Conservation (phyloP, 2,888 invertebrate genomes). For the Mamestra brassicae region DNA sequence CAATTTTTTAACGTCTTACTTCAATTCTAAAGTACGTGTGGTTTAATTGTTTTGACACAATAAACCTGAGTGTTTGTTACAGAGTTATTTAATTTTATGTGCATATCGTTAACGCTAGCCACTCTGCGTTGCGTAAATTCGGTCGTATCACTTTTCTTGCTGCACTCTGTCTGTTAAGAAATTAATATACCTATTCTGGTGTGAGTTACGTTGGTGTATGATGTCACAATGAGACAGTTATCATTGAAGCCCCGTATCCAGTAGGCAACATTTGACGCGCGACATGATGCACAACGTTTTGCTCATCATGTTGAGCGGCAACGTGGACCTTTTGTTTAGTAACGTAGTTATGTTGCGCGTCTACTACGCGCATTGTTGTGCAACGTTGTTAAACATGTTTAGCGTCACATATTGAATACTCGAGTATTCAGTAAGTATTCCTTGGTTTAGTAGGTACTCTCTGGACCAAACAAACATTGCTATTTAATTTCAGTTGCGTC, state of each 20-base stretch:
- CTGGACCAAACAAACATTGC: not conserved
- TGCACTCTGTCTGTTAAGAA: slow-evolving; percentile 15
- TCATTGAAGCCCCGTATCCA: not conserved
- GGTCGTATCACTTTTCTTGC: slow-evolving; percentile 29
- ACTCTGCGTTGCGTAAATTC: slow-evolving; percentile 40
- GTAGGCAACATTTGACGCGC: too few relatives aligned
- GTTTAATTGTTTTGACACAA: slow-evolving; percentile 55
- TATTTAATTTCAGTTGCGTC: slow-evolving; percentile 14
- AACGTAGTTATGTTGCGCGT: too few relatives aligned
- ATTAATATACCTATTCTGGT: slow-evolving; percentile 36
- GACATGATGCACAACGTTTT: too few relatives aligned
- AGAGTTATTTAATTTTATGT: slow-evolving; percentile 8
- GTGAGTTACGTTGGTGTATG: slow-evolving; percentile 31
- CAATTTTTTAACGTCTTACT: slow-evolving; percentile 26
- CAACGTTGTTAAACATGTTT: too few relatives aligned
- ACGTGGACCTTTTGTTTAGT: too few relatives aligned
- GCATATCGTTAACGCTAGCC: slow-evolving; percentile 14
- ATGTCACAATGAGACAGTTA: slow-evolving; percentile 15
- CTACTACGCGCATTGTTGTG: too few relatives aligned
- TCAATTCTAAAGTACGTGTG: slow-evolving; percentile 37
- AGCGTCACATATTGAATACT: too few relatives aligned
- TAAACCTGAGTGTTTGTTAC: slow-evolving; percentile 21
- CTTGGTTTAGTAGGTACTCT: not conserved
- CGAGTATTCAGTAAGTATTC: not conserved
- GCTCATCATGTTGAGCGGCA: too few relatives aligned